phyloP scores from a whole-genome alignment of 2,113 vertebrate species.

The Misgurnus anguillicaudatus region DNA sequence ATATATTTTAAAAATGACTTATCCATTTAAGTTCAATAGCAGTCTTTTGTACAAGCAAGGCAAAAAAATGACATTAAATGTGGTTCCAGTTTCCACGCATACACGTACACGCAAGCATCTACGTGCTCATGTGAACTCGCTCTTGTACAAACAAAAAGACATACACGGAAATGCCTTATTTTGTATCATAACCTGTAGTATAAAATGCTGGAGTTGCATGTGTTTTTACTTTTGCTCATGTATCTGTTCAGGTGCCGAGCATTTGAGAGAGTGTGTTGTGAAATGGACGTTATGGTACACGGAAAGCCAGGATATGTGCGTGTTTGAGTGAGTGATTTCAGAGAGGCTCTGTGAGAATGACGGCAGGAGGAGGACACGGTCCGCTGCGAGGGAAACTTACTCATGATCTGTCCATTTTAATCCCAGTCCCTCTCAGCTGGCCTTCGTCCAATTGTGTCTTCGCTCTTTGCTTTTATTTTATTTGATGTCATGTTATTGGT shows the following conservation, averaged over 20 bases:
- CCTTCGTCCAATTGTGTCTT: constrained; percentile 57
- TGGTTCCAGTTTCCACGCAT: constrained; percentile 87
- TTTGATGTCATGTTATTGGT: constrained; percentile 58
- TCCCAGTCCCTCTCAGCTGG: constrained; percentile 53
- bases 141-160: constrained; percentile 64
- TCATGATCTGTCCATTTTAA: constrained; percentile 43
- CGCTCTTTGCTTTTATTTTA: constrained; percentile 37
- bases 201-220: constrained; percentile 99
- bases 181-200: constrained; percentile 99
- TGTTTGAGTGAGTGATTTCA: constrained; percentile 11
- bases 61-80: constrained; percentile 90
- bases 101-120: constrained; percentile 16
- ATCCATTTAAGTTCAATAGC: constrained; percentile 92
- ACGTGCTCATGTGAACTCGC: constrained; percentile 52
- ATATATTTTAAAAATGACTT: constrained; percentile 81
- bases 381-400: constrained; percentile 29
- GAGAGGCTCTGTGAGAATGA: constrained; percentile 7
- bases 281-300: constrained; percentile 45
- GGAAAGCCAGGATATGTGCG: background rate
- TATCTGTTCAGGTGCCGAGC: constrained; percentile 62
- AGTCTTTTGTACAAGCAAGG: constrained; percentile 95
- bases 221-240: constrained; percentile 82
- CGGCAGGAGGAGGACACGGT: constrained; percentile 19
- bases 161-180: constrained; percentile 98
- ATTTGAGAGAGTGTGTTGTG: constrained; percentile 35